Evolutionary conservation across 2,113 vertebrate species (phyloP), one percentile per base, ranked within the genome.

Genomic region (Microtus montanus): DNA sequence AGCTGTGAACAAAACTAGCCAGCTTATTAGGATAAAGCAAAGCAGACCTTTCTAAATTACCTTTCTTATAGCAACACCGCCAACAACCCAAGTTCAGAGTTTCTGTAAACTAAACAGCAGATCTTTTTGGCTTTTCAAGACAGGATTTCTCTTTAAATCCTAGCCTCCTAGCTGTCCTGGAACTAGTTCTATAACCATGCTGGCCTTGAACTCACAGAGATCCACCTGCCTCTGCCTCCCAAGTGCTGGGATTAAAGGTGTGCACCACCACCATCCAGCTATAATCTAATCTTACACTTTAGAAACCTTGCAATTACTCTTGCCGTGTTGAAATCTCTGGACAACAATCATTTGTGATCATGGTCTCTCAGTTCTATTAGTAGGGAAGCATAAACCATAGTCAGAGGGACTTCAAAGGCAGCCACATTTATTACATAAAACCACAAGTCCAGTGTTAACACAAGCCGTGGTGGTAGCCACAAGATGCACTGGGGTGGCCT

Each of bases 1-100:
- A 79, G 92, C 71, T 91, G 52, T 89, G 92, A 90, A 96, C 90
- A 87, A 93, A 93, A 96, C 75, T 80, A 92, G 89, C 11, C 82
- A 71, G 85, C 61, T 44, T 87, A 52, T 83, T 89, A 86, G 35
- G 58, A 87, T 68, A 91, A 96, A 96, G 61, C 54, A 91, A 90
- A 64, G 44, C 75, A 92, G 68, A 44, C 47, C 73, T 95, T 94
- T 87, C 54, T 64, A 87, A 96, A 84, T 80, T 26, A 84, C 14
- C 71, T 89, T 83, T 84, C 87, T 74, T 74, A 70, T 71, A 88
- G 82, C 68, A 68, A 49, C 87, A 86, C 7, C 93, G 85, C 71
- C 86, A 94, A 66, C 11, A 94, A 79, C 22, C 73, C 85, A 91
- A 73, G n/a, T 70, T 93, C 83, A 84, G 78, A 83, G 79, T 61